Base-by-base conservation (phyloP, 2,797 vertebrate species). In the Falco rusticolus region DNA sequence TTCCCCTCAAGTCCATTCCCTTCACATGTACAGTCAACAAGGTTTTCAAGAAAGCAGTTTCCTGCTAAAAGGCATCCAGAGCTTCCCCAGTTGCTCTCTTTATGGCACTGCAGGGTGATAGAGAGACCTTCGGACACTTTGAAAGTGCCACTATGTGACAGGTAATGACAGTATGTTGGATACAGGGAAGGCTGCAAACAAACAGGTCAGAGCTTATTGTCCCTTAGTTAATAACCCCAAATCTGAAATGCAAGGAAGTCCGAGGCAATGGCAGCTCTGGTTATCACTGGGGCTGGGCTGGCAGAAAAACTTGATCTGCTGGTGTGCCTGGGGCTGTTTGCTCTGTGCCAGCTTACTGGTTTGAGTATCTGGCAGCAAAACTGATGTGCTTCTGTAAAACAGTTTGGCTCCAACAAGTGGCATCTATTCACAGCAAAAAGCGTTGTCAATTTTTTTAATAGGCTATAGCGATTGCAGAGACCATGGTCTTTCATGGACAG, bases 141-240 rank as follows among this genome's bases (percentile, higher is more conserved):
- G 5, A 3, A 59, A 72, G 54, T 7, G 8, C 34, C 51, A 28
- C 22, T 13, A 14, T 6, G 1, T 5, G 26, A 48, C 19, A 17
- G 33, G 37, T 16, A 28, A 29, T 0, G 13, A 53, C 16, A n/a
- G 45, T 2, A 24, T 0, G 6, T 6, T 19, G 13, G 47, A 43
- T 24, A 8, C 20, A 10, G 14, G 10, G 8, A 61, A 63, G 9
- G 31, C 70, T 29, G 22, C 60, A 43, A 12, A 41, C 16, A 31
- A 48, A 34, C 13, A 10, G 59, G 16, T 20, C 20, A 31, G 51
- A 51, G 4, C 0, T 6, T 5, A 25, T 5, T 10, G 4, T 48
- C 47, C 29, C 39, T 9, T 11, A 25, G 13, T 21, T 57, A 18
- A 45, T 6, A 22, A 51, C 5, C 28, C 29, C 59, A 37, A 29